Base-by-base conservation (phyloP, 2,797 vertebrate genomes). In the Eremophila alpestris region DNA sequence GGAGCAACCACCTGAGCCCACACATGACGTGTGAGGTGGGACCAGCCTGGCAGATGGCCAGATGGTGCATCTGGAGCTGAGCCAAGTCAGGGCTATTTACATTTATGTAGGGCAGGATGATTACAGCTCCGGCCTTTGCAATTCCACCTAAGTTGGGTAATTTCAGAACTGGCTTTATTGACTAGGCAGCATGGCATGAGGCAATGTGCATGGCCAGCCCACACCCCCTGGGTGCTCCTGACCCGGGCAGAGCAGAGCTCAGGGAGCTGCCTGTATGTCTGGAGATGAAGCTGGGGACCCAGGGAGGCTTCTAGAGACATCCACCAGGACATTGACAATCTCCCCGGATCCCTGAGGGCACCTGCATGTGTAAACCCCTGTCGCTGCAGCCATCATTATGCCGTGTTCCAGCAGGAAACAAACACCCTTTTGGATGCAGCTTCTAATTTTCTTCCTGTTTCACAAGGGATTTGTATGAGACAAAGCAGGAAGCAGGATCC, bases 101-200 rank as follows among this genome's bases (percentile, higher is more conserved):
- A 68, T 88, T 93, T 94, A 87, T 89, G 80, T 94, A 92, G 95
- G 89, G 74, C 89, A 84, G 77, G 55, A 73, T 79, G 90, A 92
- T 89, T 87, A 83, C 87, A 78, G 69, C 70, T 36, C 5, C 0
- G 18, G 62, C 43, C 40, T 90, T 88, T 65, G 58, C 86, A 77
- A 69, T 90, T 79, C 70, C 49, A 62, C 43, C 7, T 68, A 83
- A 89, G 79, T 23, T 59, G 56, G 74, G 70, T 87, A 83, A 93
- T 95, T 88, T 94, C 58, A 85, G 63, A 92, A 41, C 62, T 74
- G 89, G 56, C 70, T 93, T 76, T 89, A 74, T 94, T 93, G 85
- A 73, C 74, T 63, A 59, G 40, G 51, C 62, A 63, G 56, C 15
- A 20, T 68, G 46, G 51, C 6, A 4, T 80, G 49, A 73, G 48